Conservation (phyloP, 2,888 invertebrate species). For the Nymphalis c-album region DNA sequence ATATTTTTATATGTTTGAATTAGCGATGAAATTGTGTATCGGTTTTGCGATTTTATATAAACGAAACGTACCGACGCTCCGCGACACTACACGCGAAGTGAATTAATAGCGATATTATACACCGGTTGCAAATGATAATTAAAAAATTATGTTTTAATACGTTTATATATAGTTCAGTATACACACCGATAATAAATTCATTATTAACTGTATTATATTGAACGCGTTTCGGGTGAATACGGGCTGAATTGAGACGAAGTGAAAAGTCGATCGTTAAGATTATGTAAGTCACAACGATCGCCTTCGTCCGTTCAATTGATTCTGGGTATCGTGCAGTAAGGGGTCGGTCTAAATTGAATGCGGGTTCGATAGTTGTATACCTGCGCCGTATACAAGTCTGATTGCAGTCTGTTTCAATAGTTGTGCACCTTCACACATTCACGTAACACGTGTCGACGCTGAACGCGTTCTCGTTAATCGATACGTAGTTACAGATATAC, state of each 20-base stretch:
- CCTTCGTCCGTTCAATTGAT: no score
- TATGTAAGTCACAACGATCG: no score
- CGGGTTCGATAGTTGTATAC: constrained; percentile 16
- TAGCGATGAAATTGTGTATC: neutral
- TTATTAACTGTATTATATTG: neutral
- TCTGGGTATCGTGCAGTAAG: neutral
- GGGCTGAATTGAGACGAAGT: neutral
- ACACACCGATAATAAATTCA: neutral
- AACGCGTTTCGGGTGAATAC: neutral
- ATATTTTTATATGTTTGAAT: no score
- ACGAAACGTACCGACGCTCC: no score
- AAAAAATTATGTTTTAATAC: neutral
- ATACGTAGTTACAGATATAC: no score
- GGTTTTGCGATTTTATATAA: neutral
- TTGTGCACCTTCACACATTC: no score
- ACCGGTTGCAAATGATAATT: no score
- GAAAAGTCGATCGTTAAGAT: no score
- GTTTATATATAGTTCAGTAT: neutral
- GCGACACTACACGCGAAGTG: no score
- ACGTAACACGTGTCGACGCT: no score
- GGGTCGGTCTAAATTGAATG: neutral
- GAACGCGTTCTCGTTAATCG: no score
- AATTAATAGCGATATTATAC: no score
- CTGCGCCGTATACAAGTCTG: constrained; percentile 13
- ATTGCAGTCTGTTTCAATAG: constrained; percentile 15